These are phyloP conservation scores for Periparus ater DNA, from an alignment of 2,797 vertebrate species.

Conservation along the genomic window DNA sequence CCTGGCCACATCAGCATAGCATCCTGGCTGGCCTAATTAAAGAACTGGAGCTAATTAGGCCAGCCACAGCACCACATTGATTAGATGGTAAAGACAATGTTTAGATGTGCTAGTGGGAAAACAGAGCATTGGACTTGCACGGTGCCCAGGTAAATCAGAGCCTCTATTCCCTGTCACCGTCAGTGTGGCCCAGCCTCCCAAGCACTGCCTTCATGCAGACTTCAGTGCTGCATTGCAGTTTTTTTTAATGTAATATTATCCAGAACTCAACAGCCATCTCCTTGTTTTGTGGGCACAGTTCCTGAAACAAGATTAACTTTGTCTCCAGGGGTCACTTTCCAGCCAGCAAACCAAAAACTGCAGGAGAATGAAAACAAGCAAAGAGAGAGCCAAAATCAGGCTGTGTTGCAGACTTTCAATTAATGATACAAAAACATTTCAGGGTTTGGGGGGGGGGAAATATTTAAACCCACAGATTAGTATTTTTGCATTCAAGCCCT, in stretches of 20 bases:
- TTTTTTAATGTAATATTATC: constrained; percentile 2
- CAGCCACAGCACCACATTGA: background rate
- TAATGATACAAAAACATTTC: background rate
- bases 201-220: background rate
- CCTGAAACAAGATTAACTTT: constrained; percentile 52
- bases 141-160: background rate
- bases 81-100: background rate
- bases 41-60: background rate
- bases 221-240: background rate
- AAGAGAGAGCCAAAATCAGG: background rate
- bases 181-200: background rate
- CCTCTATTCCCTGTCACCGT: background rate
- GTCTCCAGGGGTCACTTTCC: constrained; percentile 41
- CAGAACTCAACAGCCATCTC: constrained; percentile 19
- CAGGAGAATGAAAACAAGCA: background rate
- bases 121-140: background rate
- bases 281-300: background rate
- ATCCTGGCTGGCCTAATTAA: background rate
- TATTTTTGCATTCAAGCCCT: background rate
- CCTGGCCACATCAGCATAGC: background rate
- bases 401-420: background rate
- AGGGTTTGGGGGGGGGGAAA: background rate
- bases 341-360: constrained; percentile 27
- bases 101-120: background rate
- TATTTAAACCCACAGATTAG: background rate